Evolutionary conservation across 2,113 vertebrate species (phyloP).

Genomic region (Myrmophylax atrothorax): DNA sequence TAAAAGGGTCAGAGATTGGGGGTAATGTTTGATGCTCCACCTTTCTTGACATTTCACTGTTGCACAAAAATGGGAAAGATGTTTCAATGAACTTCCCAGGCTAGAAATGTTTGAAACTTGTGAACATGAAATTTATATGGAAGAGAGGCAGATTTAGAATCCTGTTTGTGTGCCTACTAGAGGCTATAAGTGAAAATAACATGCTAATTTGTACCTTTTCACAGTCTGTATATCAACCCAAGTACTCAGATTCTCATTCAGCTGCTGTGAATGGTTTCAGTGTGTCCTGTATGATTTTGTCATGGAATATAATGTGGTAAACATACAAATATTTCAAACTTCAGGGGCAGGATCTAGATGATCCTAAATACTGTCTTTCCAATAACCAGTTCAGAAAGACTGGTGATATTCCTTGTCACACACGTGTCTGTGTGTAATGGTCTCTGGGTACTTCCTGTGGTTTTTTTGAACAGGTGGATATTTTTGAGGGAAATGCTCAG

Average conservation of each 20-base stretch:
- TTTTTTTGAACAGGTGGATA: not conserved
- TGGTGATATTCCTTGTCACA: not conserved
- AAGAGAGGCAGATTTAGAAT: not conserved
- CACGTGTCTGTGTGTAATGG: accelerated
- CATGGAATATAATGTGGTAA: not conserved
- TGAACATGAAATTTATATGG: not conserved
- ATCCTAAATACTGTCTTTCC: not conserved
- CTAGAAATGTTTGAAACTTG: not conserved
- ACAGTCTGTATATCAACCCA: not conserved
- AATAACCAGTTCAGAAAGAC: not conserved
- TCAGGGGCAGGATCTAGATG: not conserved
- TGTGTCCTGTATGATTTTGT: not conserved
- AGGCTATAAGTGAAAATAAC: not conserved
- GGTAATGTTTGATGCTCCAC: conserved; percentile 33
- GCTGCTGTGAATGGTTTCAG: not conserved
- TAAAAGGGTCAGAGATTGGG: not conserved
- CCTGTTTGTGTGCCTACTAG: not conserved
- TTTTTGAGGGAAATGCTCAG: not conserved
- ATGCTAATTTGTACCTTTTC: not conserved
- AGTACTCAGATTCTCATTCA: not conserved
- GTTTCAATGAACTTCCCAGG: conserved; percentile 16
- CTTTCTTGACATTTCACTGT: conserved; percentile 43
- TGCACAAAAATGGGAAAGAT: not conserved
- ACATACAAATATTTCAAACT: not conserved
- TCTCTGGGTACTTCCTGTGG: not conserved